These are phyloP conservation scores for Callyntrura sp. DNA, from an alignment of 2,888 invertebrate species.

Conservation along the genomic window DNA sequence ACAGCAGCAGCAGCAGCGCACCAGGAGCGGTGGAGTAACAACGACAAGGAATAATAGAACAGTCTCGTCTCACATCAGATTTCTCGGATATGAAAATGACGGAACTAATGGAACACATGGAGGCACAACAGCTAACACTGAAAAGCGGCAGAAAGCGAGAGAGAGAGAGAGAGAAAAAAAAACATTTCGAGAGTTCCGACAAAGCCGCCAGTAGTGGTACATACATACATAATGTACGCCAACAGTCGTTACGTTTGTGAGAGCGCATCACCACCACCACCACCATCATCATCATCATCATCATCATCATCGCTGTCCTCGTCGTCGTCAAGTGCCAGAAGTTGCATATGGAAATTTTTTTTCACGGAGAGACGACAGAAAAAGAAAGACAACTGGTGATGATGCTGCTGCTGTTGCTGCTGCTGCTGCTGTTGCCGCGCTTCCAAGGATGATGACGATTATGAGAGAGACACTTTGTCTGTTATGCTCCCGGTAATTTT, in stretches of 20 bases:
- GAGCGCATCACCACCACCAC: not conserved
- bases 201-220: not conserved
- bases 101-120: slow-evolving; percentile 22
- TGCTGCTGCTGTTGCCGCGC: not conserved
- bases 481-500: not conserved
- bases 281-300: not conserved
- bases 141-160: not conserved
- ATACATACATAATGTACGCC: not conserved
- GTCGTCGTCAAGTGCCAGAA: slow-evolving; percentile 28
- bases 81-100: slow-evolving; percentile 4
- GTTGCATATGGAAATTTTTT: slow-evolving; percentile 35
- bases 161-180: not conserved
- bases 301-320: not conserved
- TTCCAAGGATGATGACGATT: slow-evolving; percentile 39
- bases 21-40: no score
- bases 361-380: not conserved
- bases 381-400: not conserved
- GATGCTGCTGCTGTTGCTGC: not conserved
- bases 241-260: not conserved
- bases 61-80: slow-evolving; percentile 4
- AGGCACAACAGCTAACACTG: not conserved
- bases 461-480: slow-evolving; percentile 37
- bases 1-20: not conserved
- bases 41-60: not conserved
- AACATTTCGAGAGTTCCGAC: no score